These are phyloP conservation scores for Scomber scombrus DNA, from an alignment of 2,113 vertebrate genomes.

Conservation along the genomic window DNA sequence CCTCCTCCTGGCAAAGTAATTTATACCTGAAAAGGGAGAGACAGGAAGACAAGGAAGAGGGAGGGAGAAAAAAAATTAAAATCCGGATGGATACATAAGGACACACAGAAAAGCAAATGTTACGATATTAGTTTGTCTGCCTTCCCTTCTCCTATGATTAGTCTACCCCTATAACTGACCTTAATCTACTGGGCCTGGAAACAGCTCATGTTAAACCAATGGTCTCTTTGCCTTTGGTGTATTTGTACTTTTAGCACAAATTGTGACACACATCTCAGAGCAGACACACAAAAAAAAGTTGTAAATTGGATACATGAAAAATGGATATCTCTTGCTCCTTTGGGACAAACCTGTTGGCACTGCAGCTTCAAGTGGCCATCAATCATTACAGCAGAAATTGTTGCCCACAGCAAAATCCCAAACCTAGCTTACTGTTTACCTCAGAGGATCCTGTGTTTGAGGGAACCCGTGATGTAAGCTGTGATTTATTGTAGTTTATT, in stretches of 20 bases:
- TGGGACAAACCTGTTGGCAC: not conserved
- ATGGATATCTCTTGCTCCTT: not conserved
- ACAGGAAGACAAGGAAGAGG: not conserved
- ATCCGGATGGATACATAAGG: not conserved
- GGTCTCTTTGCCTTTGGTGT: not conserved
- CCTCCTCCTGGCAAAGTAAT: conserved; percentile 95
- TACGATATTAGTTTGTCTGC: too few relatives aligned
- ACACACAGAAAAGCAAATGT: not conserved
- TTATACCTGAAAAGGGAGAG: conserved; percentile 89
- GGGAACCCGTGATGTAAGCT: not conserved
- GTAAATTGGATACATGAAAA: not conserved
- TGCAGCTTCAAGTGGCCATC: not conserved
- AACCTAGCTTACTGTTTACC: not conserved
- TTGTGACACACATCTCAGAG: not conserved
- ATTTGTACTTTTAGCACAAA: not conserved
- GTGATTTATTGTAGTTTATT: not conserved
- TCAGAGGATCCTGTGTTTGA: conserved; percentile 2
- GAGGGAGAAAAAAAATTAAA: not conserved
- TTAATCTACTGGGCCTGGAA: not conserved
- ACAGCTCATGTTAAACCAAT: not conserved
- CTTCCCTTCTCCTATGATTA: not conserved
- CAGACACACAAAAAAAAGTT: not conserved
- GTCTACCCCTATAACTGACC: not conserved
- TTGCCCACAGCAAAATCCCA: not conserved
- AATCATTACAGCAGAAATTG: not conserved